Percentiles rank a stretch among this genome's conserved stretches.
Conservation (phyloP, 2,888 invertebrate genomes). For the Drosophila multiciliata region DNA sequence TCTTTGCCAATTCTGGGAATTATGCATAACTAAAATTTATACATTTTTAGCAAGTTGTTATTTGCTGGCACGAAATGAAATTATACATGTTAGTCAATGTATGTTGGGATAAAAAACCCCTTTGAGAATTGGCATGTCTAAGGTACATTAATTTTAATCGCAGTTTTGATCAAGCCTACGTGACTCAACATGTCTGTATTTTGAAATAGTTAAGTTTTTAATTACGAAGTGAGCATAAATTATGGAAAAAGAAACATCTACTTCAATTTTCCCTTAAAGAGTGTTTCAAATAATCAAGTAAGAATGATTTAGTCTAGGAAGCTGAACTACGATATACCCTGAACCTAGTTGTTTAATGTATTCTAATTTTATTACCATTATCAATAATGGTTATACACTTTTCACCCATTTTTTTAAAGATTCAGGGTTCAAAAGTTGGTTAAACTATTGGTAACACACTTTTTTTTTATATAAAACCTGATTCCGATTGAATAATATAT, state of each 20-base stretch:
- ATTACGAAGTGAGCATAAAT: not conserved
- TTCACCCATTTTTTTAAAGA: no score
- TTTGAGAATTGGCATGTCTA: slow-evolving; percentile 32
- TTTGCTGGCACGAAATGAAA: not conserved
- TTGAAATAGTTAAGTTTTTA: not conserved
- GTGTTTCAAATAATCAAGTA: not conserved
- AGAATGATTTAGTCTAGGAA: not conserved
- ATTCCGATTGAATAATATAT: no score
- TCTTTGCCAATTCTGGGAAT: slow-evolving; percentile 23
- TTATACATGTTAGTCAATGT: not conserved
- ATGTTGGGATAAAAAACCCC: slow-evolving; percentile 20
- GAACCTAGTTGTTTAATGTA: not conserved
- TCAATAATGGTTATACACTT: no score
- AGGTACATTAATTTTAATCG: slow-evolving; percentile 17
- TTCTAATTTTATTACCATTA: no score
- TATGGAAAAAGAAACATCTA: not conserved
- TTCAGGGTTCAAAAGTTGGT: no score
- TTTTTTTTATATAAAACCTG: no score
- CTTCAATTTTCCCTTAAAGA: not conserved
- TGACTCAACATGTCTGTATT: slow-evolving; percentile 8
- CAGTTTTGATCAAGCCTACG: not conserved
- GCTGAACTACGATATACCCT: not conserved
- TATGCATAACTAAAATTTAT: not conserved
- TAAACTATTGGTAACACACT: no score
- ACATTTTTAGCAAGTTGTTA: slow-evolving; percentile 5